Evolutionary conservation across 1,140 invertebrate species (phyloP), one percentile per base, ranked within the genome.

Genomic region (Popillia japonica): DNA sequence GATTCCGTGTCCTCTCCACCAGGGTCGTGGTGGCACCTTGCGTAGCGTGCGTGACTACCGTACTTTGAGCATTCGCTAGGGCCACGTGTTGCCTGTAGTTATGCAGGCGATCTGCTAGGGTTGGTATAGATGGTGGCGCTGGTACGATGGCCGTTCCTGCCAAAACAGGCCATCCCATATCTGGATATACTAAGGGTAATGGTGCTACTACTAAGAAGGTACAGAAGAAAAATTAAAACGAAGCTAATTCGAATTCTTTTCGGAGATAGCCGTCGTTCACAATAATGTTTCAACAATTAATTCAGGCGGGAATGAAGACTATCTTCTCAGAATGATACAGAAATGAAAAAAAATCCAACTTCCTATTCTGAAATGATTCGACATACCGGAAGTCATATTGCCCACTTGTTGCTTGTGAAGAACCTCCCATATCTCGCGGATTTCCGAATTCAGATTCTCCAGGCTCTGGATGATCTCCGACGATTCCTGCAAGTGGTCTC

Each of bases 371-470:
- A 1, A 34, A 34, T 34, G 4, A 4, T 34, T 34, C 20, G 6
- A 74, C 48, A 75, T 80, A 87, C 87, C 87, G 78, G 89, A 88
- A 27, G 89, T 86, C 40, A 90, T 87, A 79, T 83, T 88, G 75
- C 88, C 89, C 0, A 82, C 78, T 64, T 85, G 90, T 77, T 92
- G 90, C 80, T 92, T 92, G 40, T 91, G 89, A 17, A 93, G 85
- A 48, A 93, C 91, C 44, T 91, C 90, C 88, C 92, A 91, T 77
- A 93, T 93, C 83, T 93, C 92, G 22, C 91, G 88, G 76, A 93
- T 93, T 85, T 93, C 92, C 0, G 90, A 90, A 84, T 93, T 93
- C 4, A 93, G 87, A 82, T 91, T 93, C 81, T 93, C 92, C 79
- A 93, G 85, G 80, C 90, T 93, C 77, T 92, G 90, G 40, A 93